Evolutionary conservation across 2,113 vertebrate genomes (phyloP).

Genomic region (Cisticola juncidis): DNA sequence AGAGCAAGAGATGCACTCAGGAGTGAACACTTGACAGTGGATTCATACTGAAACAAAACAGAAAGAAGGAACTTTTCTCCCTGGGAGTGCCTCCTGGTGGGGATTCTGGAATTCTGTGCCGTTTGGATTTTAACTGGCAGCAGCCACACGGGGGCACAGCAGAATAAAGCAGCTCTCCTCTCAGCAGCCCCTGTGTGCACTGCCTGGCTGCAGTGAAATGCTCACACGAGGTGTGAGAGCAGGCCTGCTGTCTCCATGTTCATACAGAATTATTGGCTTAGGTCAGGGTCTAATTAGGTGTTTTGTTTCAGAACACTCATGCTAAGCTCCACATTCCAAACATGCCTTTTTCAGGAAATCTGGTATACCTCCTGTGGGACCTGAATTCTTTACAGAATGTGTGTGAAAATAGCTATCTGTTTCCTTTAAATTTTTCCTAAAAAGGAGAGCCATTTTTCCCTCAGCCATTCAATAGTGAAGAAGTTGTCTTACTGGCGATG

Average conservation of each 20-base stretch:
- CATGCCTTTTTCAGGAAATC: not conserved
- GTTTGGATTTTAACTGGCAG: not conserved
- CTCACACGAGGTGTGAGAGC: not conserved
- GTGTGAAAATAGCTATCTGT: not conserved
- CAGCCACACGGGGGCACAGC: not conserved
- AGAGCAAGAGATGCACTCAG: not conserved
- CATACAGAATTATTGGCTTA: not conserved
- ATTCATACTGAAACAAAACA: not conserved
- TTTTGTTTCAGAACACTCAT: not conserved
- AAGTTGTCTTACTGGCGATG: not conserved
- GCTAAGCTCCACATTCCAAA: not conserved
- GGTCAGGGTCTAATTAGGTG: not conserved
- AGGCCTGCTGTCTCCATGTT: not conserved
- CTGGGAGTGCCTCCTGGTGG: not conserved
- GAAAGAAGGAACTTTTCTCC: not conserved
- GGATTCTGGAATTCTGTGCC: not conserved
- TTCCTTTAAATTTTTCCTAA: not conserved
- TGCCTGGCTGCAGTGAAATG: not conserved
- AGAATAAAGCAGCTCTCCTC: not conserved
- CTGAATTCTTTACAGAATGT: not conserved
- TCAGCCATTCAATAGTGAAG: not conserved
- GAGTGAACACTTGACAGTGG: too few relatives aligned
- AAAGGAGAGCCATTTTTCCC: not conserved
- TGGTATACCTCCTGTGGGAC: not conserved
- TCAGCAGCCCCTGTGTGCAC: not conserved